Evolutionary conservation across 2,113 vertebrate species (phyloP), one percentile per base, ranked within the genome.

Genomic region (Corythoichthys intestinalis): DNA sequence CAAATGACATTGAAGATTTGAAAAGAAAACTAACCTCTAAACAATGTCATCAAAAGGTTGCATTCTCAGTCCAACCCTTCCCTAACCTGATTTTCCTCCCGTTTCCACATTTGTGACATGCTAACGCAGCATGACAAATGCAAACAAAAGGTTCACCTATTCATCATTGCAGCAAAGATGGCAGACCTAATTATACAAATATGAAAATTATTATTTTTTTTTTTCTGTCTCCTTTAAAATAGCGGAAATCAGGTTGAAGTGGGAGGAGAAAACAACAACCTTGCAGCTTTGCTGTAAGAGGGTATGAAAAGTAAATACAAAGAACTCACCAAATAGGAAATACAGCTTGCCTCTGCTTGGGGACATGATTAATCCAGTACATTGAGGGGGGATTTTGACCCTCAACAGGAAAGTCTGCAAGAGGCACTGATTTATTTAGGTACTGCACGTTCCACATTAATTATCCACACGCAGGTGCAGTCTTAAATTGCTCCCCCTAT

Each of bases 381-480:
- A 73, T 80, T 84, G 83, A 73, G 78, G 79, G 84, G 85, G 85
- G 86, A 92, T 91, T 93, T 91, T 92, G 88, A 93, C 90, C 91
- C 89, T 89, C 88, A 92, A 91, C 90, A 89, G 91, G 91, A 92
- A 93, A 92, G 91, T 91, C 89, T 84, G 90, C 83, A 77, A 88
- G 88, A 91, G 90, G 80, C 90, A 81, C 88, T 93, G 92, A 93
- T 93, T 93, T 92, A 93, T 93, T 91, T 91, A 59, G 76, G 86
- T 83, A 85, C 74, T 46, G 66, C 75, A 83, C 71, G 68, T 14
- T 88, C 81, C 88, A 87, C 91, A 93, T 93, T 93, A 90, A 93
- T 93, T 93, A 93, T 86, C 78, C 76, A 66, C 15, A 63, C 62
- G 84, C 92, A 93, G 92, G 92, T 93, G 92, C 88, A 87, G 85